Percentiles rank a stretch among this genome's conserved stretches.
These are phyloP conservation scores for Triops longicaudatus DNA, from an alignment of 1,140 invertebrate genomes.

Conservation along the genomic window DNA sequence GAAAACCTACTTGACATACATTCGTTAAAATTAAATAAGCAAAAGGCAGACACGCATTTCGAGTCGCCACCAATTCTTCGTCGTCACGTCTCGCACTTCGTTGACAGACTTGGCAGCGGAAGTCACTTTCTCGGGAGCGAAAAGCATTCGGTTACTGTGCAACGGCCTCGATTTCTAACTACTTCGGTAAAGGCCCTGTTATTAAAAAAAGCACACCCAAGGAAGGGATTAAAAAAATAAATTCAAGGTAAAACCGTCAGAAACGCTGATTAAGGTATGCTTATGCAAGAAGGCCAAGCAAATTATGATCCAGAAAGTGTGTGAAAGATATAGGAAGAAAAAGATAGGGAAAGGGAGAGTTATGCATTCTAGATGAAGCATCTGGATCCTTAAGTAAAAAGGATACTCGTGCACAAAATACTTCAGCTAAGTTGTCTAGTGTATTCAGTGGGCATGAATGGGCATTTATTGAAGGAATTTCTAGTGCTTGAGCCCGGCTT, in stretches of 20 bases:
- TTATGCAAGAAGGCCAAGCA: too few species aligned
- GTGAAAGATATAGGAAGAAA: too few species aligned
- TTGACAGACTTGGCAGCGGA: neutral
- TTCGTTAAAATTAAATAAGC: neutral
- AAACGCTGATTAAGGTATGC: too few species aligned
- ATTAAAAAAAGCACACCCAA: too few species aligned
- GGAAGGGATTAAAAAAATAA: too few species aligned
- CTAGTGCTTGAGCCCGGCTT: neutral
- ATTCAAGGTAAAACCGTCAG: too few species aligned
- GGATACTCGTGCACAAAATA: neutral
- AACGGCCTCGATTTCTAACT: neutral
- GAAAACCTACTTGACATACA: slow-evolving; percentile 8
- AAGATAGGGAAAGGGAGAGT: too few species aligned
- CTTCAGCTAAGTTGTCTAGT: neutral
- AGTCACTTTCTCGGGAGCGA: neutral
- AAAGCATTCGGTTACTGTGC: neutral
- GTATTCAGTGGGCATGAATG: neutral
- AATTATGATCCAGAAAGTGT: too few species aligned
- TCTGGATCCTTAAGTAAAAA: neutral
- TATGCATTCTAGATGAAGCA: neutral
- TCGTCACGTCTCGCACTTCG: neutral
- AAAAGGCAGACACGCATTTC: neutral
- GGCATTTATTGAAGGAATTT: neutral
- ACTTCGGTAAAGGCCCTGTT: too few species aligned
- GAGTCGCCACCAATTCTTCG: neutral